A percentile compares a stretch with the other conserved stretches of the same genome.
phyloP scores from a whole-genome alignment of 2,113 vertebrate genomes.

The Phycodurus eques region DNA sequence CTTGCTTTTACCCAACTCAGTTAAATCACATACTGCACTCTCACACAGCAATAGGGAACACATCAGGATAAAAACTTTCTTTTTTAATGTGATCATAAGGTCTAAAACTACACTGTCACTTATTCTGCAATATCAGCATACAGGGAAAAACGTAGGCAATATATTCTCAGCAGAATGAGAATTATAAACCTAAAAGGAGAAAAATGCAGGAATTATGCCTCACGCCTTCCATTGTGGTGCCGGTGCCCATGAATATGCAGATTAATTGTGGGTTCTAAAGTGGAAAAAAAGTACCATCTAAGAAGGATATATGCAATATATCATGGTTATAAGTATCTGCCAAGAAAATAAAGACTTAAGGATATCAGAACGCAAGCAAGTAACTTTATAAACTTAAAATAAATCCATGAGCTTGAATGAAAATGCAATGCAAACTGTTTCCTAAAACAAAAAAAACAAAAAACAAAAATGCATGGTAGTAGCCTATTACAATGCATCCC shows the following conservation, averaged over 20 bases:
- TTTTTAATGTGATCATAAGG: not conserved
- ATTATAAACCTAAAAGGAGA: not conserved
- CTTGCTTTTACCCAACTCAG: slow-evolving; percentile 28
- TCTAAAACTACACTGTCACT: not conserved
- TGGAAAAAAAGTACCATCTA: not conserved
- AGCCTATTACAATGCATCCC: not conserved
- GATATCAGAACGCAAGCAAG: not conserved
- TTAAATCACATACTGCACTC: slow-evolving; percentile 26
- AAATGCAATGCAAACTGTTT: too few species aligned
- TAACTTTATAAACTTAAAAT: not conserved
- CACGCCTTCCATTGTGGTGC: not conserved
- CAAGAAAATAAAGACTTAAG: not conserved
- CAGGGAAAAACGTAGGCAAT: not conserved
- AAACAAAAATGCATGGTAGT: not conserved
- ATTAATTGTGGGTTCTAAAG: not conserved
- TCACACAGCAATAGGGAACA: slow-evolving; percentile 4
- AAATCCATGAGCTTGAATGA: too few species aligned
- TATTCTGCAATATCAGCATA: not conserved
- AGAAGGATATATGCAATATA: not conserved
- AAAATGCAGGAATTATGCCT: not conserved
- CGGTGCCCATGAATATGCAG: not conserved
- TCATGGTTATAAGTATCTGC: not conserved
- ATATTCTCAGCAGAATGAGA: not conserved
- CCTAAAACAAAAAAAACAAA: not conserved
- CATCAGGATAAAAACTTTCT: slow-evolving; percentile 19